A percentile compares a stretch with the other conserved stretches of the same genome.
Conservation (phyloP, 2,888 invertebrate genomes). For the Exocentrus adspersus region DNA sequence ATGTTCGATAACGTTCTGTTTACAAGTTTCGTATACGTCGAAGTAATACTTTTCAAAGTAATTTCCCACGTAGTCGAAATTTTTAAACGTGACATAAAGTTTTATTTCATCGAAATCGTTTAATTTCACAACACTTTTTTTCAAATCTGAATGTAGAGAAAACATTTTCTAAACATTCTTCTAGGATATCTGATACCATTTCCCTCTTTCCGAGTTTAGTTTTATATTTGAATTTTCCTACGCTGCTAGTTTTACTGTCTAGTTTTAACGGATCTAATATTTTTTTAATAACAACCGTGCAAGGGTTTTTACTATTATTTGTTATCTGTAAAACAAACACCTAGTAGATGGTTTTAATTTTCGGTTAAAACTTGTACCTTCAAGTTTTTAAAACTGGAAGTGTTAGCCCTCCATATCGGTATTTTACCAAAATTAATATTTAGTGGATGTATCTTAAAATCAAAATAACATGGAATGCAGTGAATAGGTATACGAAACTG, state of each 20-base stretch:
- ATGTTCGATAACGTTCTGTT: background rate
- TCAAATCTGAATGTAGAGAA: conserved; percentile 38
- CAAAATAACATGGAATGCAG: conserved; percentile 38
- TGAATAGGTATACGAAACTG: conserved; percentile 34
- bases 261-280: conserved; percentile 34
- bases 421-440: conserved; percentile 43
- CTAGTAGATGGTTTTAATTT: background rate
- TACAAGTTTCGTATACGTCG: conserved; percentile 35
- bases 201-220: background rate
- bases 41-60: conserved; percentile 40
- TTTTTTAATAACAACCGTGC: conserved; percentile 37
- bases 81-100: conserved; percentile 38
- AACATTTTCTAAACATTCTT: conserved; percentile 34
- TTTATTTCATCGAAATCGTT: conserved; percentile 15
- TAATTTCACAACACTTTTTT: conserved; percentile 26
- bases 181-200: conserved; percentile 25
- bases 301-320: conserved; percentile 37
- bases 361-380: conserved; percentile 29
- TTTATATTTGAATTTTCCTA: background rate
- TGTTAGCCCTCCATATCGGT: conserved; percentile 39
- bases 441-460: conserved; percentile 35
- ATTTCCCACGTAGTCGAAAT: conserved; percentile 39
- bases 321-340: conserved; percentile 28
- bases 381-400: conserved; percentile 26
- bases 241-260: conserved; percentile 7